These are phyloP conservation scores for Nomada goodeniana DNA, from an alignment of 2,888 invertebrate species.

Conservation along the genomic window DNA sequence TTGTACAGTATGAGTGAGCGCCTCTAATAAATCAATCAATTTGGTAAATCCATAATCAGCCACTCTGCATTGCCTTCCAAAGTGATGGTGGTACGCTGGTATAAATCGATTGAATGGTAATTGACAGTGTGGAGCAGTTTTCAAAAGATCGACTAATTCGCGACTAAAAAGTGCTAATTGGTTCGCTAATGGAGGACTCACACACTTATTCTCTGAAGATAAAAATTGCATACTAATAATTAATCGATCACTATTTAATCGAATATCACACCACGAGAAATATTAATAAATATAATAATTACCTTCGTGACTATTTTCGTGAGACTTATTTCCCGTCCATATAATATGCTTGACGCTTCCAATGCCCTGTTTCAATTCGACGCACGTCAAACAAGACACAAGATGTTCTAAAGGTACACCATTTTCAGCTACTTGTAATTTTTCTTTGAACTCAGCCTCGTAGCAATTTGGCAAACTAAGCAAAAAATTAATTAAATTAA, in stretches of 20 bases:
- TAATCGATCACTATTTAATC: background rate
- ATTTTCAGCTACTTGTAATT: slow-evolving; percentile 87
- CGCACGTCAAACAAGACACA: slow-evolving; percentile 92
- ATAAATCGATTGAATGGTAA: slow-evolving; percentile 95
- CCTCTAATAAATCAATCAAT: slow-evolving; percentile 94
- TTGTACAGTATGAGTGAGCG: slow-evolving; percentile 94
- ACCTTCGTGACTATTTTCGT: slow-evolving; percentile 81
- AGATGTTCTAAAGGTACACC: slow-evolving; percentile 96
- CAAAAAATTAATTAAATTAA: slow-evolving; percentile 35
- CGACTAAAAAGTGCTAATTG: slow-evolving; percentile 93
- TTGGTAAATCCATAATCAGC: slow-evolving; percentile 98
- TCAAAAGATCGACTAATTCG: slow-evolving; percentile 94
- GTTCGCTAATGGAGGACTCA: slow-evolving; percentile 89
- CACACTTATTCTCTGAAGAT: slow-evolving; percentile 84
- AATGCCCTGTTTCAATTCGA: slow-evolving; percentile 86
- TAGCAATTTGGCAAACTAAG: slow-evolving; percentile 93
- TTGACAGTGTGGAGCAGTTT: slow-evolving; percentile 92
- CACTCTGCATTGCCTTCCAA: slow-evolving; percentile 97
- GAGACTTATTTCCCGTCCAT: slow-evolving; percentile 79
- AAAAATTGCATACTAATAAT: background rate
- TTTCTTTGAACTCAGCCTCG: slow-evolving; percentile 89
- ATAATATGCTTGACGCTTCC: slow-evolving; percentile 87
- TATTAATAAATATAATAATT: too few species aligned
- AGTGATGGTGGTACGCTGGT: slow-evolving; percentile 98
- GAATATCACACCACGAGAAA: background rate